These are phyloP conservation scores for Thymelicus acteon DNA, from an alignment of 2,888 invertebrate genomes.

Conservation along the genomic window DNA sequence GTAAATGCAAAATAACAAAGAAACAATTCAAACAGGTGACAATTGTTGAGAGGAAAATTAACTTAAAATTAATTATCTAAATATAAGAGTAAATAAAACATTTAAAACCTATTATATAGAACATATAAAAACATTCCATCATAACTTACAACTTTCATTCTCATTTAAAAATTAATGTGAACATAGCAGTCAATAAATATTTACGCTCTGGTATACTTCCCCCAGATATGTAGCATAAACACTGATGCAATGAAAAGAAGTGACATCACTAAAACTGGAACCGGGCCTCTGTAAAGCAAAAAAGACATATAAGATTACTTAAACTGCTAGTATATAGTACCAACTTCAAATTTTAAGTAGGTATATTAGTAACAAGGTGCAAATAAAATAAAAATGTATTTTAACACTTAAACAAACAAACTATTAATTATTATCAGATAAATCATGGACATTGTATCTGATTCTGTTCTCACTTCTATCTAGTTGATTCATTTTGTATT, in stretches of 20 bases:
- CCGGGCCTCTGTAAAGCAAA: conserved; percentile 94
- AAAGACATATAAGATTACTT: conserved; percentile 38
- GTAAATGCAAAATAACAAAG: conserved; percentile 31
- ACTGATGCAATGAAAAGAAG: conserved; percentile 99
- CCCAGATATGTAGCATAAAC: conserved; percentile 99
- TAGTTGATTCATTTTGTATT: no score
- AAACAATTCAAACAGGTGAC: conserved; percentile 35
- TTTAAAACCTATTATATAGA: conserved; percentile 45
- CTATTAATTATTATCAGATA: no score
- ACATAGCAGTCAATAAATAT: conserved; percentile 18
- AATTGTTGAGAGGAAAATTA: conserved; percentile 1
- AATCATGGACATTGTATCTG: no score
- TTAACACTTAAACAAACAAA: no score
- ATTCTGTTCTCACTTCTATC: no score
- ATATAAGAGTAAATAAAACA: conserved; percentile 64
- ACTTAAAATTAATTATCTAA: conserved; percentile 41
- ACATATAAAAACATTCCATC: conserved; percentile 41
- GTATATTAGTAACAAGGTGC: no score
- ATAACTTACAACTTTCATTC: conserved; percentile 45
- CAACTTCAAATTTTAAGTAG: no score
- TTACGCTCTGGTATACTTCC: conserved; percentile 96
- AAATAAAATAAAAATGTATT: no score
- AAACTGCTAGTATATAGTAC: not conserved
- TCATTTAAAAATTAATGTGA: conserved; percentile 33
- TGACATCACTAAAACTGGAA: conserved; percentile 99